Base-by-base conservation (phyloP, 2,888 invertebrate species). In the Pediacus dermestoides region DNA sequence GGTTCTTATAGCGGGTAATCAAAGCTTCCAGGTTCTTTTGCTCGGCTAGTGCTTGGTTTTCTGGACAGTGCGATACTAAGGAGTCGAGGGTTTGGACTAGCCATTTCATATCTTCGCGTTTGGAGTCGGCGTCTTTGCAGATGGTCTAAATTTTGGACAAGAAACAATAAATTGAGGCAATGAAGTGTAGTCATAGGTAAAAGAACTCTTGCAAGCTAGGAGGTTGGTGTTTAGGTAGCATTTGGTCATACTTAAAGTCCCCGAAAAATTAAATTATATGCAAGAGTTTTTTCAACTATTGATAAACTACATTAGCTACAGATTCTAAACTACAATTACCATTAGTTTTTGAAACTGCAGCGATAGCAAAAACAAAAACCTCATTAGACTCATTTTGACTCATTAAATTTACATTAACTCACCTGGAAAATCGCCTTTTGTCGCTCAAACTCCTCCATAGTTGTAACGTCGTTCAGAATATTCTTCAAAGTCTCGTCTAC, bases 71-170 rank as follows among this genome's bases (percentile, higher is more conserved):
- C 39, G 87, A 81, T 11, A 88, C 80, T 42, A 96, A 76, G 56
- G 85, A 83, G 60, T 95, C 92, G 34, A 95, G 71, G 8, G 88
- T 89, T 68, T 92, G 90, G 1, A 93, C 90, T 37, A 96, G 74
- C 90, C 92, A 92, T 64, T 93, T 93, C 85, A 94, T 92, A 58
- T 92, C 91, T 67, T 93, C 92, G 14, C 91, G 81, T 66, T 89
- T 88, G 41, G 78, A 78, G 64, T 94, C 92, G 18, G 93, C 91
- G 71, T 92, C 90, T 44, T 85, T 83, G 66, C 92, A 92, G 55
- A 93, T 87, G 66, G 80, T 82, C 92, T 93, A 71, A 13, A 13
- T 3, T 7, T n/a, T n/a, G n/a, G n/a, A n/a, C n/a, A n/a, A n/a
- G n/a, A n/a, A 2, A 68, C n/a, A n/a, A n/a, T n/a, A n/a, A n/a